phyloP scores from a whole-genome alignment of 2,113 vertebrate species.

The Henicopernis longicauda region DNA sequence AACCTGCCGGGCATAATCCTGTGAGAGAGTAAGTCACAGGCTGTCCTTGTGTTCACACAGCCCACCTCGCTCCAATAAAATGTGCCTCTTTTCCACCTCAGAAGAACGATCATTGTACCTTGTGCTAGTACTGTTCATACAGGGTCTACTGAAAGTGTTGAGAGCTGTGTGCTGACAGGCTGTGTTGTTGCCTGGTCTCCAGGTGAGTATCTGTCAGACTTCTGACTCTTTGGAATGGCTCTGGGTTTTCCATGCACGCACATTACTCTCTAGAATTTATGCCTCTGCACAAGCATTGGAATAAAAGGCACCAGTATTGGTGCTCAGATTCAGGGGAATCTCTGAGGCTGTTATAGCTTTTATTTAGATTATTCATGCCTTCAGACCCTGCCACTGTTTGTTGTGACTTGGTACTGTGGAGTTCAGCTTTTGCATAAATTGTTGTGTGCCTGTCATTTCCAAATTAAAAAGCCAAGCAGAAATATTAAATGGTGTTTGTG shows the following conservation, averaged over 20 bases:
- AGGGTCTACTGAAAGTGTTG: neutral
- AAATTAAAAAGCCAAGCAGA: neutral
- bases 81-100: neutral
- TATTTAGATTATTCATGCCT: neutral
- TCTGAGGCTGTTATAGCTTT: neutral
- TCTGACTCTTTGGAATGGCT: neutral
- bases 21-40: neutral
- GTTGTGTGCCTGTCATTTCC: neutral
- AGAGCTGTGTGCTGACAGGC: neutral
- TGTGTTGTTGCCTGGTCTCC: neutral
- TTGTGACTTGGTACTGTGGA: neutral
- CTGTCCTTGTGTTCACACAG: neutral
- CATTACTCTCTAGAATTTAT: neutral
- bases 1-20: neutral
- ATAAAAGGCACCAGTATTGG: neutral
- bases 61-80: neutral
- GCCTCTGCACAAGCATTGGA: neutral
- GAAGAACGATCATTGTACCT: neutral
- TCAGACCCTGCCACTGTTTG: neutral
- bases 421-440: neutral
- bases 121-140: neutral
- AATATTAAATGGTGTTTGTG: neutral
- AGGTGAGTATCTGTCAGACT: neutral
- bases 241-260: neutral
- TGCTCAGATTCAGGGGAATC: neutral